These are phyloP conservation scores for Ochropleura plecta DNA, from an alignment of 2,888 invertebrate species.

Conservation along the genomic window DNA sequence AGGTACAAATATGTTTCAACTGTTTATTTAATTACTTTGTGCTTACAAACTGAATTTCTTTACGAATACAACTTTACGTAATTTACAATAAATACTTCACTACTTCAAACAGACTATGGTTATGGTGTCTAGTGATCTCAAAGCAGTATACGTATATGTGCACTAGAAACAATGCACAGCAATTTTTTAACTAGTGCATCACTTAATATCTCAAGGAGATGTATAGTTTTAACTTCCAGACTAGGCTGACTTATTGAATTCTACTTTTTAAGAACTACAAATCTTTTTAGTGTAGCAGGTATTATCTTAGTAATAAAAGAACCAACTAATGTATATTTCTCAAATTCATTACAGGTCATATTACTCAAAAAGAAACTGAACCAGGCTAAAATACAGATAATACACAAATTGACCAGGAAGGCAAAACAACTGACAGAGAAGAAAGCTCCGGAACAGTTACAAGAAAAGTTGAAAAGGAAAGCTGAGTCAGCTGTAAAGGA, in stretches of 20 bases:
- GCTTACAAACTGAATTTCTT: background rate
- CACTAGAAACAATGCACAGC: background rate
- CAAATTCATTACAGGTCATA: slow-evolving; percentile 80
- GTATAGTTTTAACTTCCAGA: background rate
- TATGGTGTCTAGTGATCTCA: background rate
- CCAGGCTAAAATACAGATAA: slow-evolving; percentile 85
- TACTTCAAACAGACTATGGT: background rate
- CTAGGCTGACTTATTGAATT: background rate
- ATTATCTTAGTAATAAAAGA: background rate
- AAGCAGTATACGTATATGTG: background rate
- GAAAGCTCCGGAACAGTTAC: slow-evolving; percentile 80
- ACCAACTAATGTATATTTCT: background rate
- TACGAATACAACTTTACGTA: background rate
- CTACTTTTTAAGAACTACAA: background rate
- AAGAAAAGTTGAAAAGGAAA: slow-evolving; percentile 83
- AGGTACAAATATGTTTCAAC: slow-evolving; percentile 70
- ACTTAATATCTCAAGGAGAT: background rate
- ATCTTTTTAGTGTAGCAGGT: background rate
- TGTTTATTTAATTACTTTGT: background rate
- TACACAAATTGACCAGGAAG: slow-evolving; percentile 86
- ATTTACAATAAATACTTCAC: background rate
- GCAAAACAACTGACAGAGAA: slow-evolving; percentile 83
- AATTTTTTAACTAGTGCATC: background rate
- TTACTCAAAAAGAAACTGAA: slow-evolving; percentile 83
- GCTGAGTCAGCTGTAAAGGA: slow-evolving; percentile 85